Evolutionary conservation across 2,797 vertebrate genomes (phyloP).

Genomic region (Sebastes matsubarae): DNA sequence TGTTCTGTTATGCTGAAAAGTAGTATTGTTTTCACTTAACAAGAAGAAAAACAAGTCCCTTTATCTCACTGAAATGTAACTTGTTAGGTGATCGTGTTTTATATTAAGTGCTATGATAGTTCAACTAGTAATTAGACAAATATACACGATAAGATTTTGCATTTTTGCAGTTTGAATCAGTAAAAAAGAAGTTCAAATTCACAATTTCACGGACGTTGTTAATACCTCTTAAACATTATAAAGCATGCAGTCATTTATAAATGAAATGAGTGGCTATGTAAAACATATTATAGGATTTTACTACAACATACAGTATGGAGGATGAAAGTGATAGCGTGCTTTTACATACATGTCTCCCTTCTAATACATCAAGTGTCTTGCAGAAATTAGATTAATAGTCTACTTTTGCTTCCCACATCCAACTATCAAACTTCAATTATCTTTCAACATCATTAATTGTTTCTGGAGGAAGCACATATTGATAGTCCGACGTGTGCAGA

Average conservation of each 20-base stretch:
- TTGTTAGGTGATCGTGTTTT: too few species aligned
- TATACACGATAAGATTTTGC: too few species aligned
- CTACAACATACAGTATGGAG: background rate
- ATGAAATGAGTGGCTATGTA: background rate
- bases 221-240: background rate
- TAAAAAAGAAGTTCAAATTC: background rate
- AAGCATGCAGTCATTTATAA: background rate
- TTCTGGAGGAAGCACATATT: conserved; percentile 74
- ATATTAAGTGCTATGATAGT: too few species aligned
- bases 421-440: conserved; percentile 71
- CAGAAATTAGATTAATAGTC: conserved; percentile 66
- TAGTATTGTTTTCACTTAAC: too few species aligned
- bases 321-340: background rate
- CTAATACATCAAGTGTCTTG: conserved; percentile 40
- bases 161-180: too few species aligned
- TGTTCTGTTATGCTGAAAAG: too few species aligned
- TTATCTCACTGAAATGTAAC: too few species aligned
- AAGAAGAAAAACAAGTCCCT: too few species aligned
- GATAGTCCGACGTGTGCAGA: conserved; percentile 67
- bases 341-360: background rate
- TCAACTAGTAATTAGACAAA: too few species aligned
- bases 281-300: background rate
- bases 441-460: conserved; percentile 72
- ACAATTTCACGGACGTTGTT: background rate
- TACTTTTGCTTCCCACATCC: conserved; percentile 57